A percentile compares a stretch with the other conserved stretches of the same genome.
These are phyloP conservation scores for Prionace glauca DNA, from an alignment of 2,797 vertebrate genomes.

Conservation along the genomic window DNA sequence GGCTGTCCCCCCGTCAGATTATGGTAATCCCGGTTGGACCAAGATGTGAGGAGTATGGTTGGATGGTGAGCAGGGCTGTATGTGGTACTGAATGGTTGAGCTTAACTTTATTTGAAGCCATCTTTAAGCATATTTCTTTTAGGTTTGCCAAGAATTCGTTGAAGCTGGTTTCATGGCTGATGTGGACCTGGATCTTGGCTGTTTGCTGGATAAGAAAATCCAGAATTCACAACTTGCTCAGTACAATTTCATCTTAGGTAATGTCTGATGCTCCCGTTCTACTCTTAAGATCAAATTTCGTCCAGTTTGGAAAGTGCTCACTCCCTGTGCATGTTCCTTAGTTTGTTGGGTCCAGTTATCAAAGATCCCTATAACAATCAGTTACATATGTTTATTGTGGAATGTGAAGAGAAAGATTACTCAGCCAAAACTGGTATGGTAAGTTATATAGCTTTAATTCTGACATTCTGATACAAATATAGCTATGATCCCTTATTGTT, in stretches of 20 bases:
- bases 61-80: slow-evolving; percentile 53
- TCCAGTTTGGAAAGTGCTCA: slow-evolving; percentile 32
- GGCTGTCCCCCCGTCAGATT: slow-evolving; percentile 84
- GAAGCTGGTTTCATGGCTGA: slow-evolving; percentile 67
- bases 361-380: not conserved
- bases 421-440: not conserved
- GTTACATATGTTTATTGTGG: too few species aligned
- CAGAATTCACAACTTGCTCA: slow-evolving; percentile 75
- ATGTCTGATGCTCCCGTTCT: slow-evolving; percentile 35
- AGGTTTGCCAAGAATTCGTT: slow-evolving; percentile 66
- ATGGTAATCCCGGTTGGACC: slow-evolving; percentile 87
- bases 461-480: too few species aligned
- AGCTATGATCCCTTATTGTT: too few species aligned
- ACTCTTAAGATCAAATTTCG: not conserved
- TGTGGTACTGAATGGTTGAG: not conserved
- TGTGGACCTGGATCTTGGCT: slow-evolving; percentile 57
- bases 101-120: not conserved
- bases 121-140: slow-evolving; percentile 42
- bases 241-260: slow-evolving; percentile 92
- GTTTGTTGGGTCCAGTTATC: not conserved
- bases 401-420: not conserved
- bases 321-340: not conserved
- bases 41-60: slow-evolving; percentile 75
- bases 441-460: too few species aligned
- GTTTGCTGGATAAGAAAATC: slow-evolving; percentile 78